Conservation (phyloP, 2,888 invertebrate genomes). For the Gryllus longicercus region DNA sequence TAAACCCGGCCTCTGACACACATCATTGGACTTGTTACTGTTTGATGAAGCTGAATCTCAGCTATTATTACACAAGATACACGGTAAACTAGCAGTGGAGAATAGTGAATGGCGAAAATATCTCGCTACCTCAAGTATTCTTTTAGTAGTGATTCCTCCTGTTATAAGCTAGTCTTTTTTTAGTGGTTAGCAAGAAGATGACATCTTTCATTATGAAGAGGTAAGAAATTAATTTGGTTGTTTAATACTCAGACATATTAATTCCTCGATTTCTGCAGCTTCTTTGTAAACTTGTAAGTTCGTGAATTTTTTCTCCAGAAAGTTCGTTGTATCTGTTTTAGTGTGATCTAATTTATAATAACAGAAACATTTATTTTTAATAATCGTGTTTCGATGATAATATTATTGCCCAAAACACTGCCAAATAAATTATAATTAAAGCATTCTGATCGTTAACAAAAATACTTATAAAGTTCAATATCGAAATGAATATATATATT, state of each 20-base stretch:
- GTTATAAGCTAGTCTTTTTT: conserved; percentile 21
- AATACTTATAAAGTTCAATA: too few relatives aligned
- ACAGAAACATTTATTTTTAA: too few relatives aligned
- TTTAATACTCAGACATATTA: not conserved
- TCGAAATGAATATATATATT: too few relatives aligned
- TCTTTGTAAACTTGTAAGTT: too few relatives aligned
- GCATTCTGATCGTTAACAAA: too few relatives aligned
- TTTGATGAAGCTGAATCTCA: conserved; percentile 30
- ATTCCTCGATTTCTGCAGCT: not conserved
- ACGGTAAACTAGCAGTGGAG: conserved; percentile 24
- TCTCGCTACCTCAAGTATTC: conserved; percentile 20
- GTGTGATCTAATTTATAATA: too few relatives aligned
- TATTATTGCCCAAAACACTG: too few relatives aligned
- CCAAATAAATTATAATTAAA: too few relatives aligned
- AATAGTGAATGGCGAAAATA: conserved; percentile 23
- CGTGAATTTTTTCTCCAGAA: too few relatives aligned
- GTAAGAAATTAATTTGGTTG: conserved; percentile 21
- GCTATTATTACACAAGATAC: conserved; percentile 32
- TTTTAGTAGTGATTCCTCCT: conserved; percentile 12
- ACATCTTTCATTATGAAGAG: conserved; percentile 28
- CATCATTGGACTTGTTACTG: conserved; percentile 31
- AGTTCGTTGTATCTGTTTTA: too few relatives aligned
- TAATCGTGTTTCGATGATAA: too few relatives aligned
- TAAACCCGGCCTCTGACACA: conserved; percentile 4
- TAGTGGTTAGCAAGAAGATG: conserved; percentile 11